Evolutionary conservation across 2,113 vertebrate genomes (phyloP).

Genomic region (Taxidea taxus): DNA sequence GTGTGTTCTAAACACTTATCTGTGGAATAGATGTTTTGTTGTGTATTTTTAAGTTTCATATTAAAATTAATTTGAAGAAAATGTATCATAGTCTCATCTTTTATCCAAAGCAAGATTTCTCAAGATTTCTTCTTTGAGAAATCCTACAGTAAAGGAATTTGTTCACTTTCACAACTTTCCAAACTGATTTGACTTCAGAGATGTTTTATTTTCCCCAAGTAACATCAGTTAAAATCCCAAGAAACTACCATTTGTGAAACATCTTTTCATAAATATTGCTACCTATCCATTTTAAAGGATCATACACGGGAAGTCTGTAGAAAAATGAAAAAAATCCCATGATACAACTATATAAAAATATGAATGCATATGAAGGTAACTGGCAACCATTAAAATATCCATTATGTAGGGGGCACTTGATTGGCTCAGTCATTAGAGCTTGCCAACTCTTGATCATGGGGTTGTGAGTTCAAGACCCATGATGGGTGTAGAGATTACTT

Average conservation of each 20-base stretch:
- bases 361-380: neutral
- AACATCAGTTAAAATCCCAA: constrained; percentile 5
- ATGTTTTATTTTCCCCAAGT: constrained; percentile 15
- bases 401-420: neutral
- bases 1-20: neutral
- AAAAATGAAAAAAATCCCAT: neutral
- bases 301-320: neutral
- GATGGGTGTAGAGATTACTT: neutral
- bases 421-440: neutral
- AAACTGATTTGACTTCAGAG: neutral
- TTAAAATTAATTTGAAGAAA: constrained; percentile 44
- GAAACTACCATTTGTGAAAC: constrained; percentile 29
- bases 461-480: neutral
- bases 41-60: neutral
- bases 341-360: neutral
- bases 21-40: neutral
- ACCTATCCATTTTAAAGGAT: constrained; percentile 5
- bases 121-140: neutral
- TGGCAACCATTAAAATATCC: neutral
- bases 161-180: constrained; percentile 26
- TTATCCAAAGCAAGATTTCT: neutral
- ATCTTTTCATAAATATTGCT: constrained; percentile 2
- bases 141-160: neutral
- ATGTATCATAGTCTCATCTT: neutral
- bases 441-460: neutral